A percentile compares a stretch with the other conserved stretches of the same genome.
phyloP scores from a whole-genome alignment of 2,888 invertebrate genomes.

The Pollenia angustigena region DNA sequence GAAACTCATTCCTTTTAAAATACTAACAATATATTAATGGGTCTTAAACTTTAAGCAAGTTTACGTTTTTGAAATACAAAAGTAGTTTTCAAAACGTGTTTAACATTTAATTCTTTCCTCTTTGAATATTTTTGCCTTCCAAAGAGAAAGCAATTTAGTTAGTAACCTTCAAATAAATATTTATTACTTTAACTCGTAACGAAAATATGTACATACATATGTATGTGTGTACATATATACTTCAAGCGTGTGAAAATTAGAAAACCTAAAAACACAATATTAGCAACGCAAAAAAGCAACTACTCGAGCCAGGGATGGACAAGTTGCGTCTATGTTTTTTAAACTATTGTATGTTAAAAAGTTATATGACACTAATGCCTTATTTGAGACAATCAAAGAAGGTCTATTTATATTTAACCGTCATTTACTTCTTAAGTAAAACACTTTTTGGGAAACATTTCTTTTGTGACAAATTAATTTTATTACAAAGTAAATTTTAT shows the following conservation, averaged over 20 bases:
- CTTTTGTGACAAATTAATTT: too few relatives aligned
- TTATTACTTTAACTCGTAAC: slow-evolving; percentile 52
- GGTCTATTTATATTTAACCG: too few relatives aligned
- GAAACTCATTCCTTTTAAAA: background rate
- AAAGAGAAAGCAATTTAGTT: slow-evolving; percentile 41
- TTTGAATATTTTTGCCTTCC: slow-evolving; percentile 6
- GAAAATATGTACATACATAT: background rate
- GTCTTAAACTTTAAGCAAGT: background rate
- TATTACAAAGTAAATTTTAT: too few relatives aligned
- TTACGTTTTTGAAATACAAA: slow-evolving; percentile 24
- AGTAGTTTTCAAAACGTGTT: slow-evolving; percentile 36
- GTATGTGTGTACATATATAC: too few relatives aligned
- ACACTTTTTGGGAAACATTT: too few relatives aligned
- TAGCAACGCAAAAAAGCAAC: background rate
- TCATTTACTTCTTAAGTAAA: too few relatives aligned
- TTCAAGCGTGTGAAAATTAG: background rate
- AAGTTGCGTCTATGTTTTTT: too few relatives aligned
- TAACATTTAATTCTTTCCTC: background rate
- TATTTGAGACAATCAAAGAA: too few relatives aligned
- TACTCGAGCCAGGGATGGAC: too few relatives aligned
- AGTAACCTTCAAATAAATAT: slow-evolving; percentile 55
- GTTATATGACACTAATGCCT: too few relatives aligned
- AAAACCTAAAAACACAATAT: slow-evolving; percentile 21
- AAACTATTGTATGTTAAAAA: too few relatives aligned
- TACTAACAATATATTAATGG: slow-evolving; percentile 9